Conservation (phyloP, 2,888 invertebrate species). For the Cephus spinipes region DNA sequence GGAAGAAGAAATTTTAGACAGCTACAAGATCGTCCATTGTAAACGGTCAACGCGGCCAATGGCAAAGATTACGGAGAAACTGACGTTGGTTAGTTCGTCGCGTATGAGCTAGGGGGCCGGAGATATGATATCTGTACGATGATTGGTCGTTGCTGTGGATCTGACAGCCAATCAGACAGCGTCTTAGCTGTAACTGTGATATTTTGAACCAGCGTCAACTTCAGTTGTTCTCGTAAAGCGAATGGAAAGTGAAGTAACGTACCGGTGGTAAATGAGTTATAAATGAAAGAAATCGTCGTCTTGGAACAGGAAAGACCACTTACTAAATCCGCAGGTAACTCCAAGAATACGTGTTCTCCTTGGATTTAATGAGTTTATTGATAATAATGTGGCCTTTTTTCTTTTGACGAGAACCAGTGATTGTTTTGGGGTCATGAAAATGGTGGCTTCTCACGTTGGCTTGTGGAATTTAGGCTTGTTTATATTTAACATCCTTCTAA, state of each 20-base stretch:
- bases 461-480: background rate
- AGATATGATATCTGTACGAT: background rate
- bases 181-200: conserved; percentile 52
- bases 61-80: background rate
- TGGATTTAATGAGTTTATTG: background rate
- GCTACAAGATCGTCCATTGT: background rate
- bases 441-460: conserved; percentile 8
- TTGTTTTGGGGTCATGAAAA: conserved; percentile 25
- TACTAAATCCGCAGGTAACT: background rate
- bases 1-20: background rate
- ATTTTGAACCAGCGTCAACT: conserved; percentile 58
- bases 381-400: background rate
- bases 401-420: background rate
- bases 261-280: conserved; percentile 19
- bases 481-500: background rate
- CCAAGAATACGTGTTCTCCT: background rate
- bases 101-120: background rate
- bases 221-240: conserved; percentile 49
- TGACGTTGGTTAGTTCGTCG: background rate
- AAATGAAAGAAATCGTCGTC: conserved; percentile 25
- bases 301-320: conserved; percentile 20
- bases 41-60: background rate
- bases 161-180: conserved; percentile 43
- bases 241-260: conserved; percentile 37
- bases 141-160: background rate